Conservation (phyloP, 2,888 invertebrate genomes). For the Cephus sareptanus region DNA sequence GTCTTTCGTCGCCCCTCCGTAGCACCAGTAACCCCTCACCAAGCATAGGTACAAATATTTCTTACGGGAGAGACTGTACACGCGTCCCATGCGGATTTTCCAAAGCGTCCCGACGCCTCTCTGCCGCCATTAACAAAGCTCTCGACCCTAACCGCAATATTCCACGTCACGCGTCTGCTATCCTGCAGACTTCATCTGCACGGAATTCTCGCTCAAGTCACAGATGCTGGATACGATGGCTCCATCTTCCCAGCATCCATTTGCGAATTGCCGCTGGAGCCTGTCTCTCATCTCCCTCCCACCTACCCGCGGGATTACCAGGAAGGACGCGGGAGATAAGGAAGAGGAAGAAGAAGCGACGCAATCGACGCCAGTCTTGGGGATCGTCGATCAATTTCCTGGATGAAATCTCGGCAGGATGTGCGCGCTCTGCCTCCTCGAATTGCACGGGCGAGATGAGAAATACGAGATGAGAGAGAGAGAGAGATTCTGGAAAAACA, state of each 20-base stretch:
- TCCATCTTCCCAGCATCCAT: not conserved
- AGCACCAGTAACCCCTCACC: not conserved
- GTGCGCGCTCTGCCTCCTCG: not conserved
- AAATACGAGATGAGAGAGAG: too few relatives aligned
- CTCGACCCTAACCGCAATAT: slow-evolving; percentile 1
- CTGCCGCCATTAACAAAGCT: not conserved
- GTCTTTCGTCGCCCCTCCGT: not conserved
- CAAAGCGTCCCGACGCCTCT: not conserved
- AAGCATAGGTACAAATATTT: not conserved
- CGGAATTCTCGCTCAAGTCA: not conserved
- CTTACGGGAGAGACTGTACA: not conserved
- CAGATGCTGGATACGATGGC: not conserved
- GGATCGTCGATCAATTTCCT: not conserved
- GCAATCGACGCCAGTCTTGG: not conserved
- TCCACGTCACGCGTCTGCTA: slow-evolving; percentile 3
- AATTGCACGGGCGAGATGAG: not conserved
- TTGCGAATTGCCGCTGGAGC: not conserved
- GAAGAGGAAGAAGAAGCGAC: not conserved
- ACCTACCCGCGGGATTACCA: not conserved
- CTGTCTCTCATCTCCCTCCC: not conserved
- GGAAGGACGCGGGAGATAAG: not conserved
- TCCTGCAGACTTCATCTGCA: not conserved
- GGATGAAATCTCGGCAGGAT: not conserved
- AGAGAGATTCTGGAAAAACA: not conserved
- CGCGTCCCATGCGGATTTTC: not conserved